Conservation (phyloP, 2,113 vertebrate species). For the Psilopogon haemacephalus region DNA sequence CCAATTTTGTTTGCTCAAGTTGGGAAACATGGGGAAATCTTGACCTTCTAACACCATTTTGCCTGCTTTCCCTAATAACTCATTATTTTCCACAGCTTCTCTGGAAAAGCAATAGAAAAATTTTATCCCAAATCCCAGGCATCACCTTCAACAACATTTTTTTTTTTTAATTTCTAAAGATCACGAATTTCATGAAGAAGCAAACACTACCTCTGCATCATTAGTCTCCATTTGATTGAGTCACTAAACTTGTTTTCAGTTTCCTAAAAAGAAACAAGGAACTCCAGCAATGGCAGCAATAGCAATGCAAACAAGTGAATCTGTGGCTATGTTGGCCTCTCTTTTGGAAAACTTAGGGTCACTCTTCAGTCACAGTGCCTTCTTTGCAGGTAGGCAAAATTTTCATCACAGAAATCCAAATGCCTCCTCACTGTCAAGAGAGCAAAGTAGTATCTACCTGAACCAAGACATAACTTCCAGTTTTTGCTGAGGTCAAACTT, state of each 20-base stretch:
- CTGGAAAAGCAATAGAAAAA: neutral
- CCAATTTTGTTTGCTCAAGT: neutral
- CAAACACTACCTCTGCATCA: neutral
- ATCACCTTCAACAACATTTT: neutral
- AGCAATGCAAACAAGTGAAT: neutral
- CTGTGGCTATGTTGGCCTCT: neutral
- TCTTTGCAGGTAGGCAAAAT: neutral
- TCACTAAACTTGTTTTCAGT: neutral
- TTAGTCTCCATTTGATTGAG: neutral
- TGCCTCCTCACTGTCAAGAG: neutral
- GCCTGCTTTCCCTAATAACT: neutral
- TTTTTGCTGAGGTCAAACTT: neutral
- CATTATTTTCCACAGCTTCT: neutral
- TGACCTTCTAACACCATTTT: neutral
- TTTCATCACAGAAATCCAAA: neutral
- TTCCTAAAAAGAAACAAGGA: neutral
- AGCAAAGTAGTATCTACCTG: neutral
- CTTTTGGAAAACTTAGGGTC: neutral
- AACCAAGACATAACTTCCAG: neutral
- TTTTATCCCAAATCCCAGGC: neutral
- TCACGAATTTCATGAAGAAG: neutral
- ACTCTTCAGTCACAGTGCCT: neutral
- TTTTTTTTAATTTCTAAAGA: neutral
- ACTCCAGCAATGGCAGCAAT: neutral
- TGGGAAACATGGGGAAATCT: neutral